Evolutionary conservation across 1,140 invertebrate species (phyloP).

Genomic region (Mizuhopecten yessoensis): DNA sequence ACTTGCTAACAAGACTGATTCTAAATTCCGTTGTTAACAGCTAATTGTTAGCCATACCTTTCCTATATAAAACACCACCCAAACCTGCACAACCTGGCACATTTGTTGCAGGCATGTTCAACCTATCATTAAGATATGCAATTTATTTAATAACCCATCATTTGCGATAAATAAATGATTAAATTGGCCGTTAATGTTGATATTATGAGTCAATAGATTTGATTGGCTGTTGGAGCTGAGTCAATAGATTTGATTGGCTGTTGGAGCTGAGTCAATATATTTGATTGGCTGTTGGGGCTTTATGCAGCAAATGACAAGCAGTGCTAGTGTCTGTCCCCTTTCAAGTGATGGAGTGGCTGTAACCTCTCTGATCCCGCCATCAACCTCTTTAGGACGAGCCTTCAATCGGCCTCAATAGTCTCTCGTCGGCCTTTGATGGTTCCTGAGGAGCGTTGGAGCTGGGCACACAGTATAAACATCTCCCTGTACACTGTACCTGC

Average conservation of each 20-base stretch:
- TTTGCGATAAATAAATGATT: too few relatives aligned
- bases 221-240: too few relatives aligned
- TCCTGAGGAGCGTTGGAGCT: neutral
- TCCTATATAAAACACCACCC: too few relatives aligned
- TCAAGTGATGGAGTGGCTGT: neutral
- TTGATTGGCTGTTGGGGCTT: neutral
- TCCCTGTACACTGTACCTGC: neutral
- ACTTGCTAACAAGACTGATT: too few relatives aligned
- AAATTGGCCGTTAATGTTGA: neutral
- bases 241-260: neutral
- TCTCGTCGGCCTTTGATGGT: slow-evolving; percentile 2
- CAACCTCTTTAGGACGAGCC: slow-evolving; percentile 37
- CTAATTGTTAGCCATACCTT: too few relatives aligned
- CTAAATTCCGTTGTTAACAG: too few relatives aligned
- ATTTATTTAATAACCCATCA: too few relatives aligned
- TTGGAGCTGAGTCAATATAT: too few relatives aligned
- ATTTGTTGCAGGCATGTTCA: too few relatives aligned
- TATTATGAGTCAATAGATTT: neutral
- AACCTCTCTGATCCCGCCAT: slow-evolving; percentile 20
- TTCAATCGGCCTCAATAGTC: slow-evolving; percentile 5
- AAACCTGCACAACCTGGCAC: too few relatives aligned
- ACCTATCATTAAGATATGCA: too few relatives aligned
- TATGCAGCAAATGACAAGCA: neutral
- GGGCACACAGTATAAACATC: neutral
- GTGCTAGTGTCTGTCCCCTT: neutral